Evolutionary conservation across 2,888 invertebrate species (phyloP).

Genomic region (Pachymerium ferrugineum): DNA sequence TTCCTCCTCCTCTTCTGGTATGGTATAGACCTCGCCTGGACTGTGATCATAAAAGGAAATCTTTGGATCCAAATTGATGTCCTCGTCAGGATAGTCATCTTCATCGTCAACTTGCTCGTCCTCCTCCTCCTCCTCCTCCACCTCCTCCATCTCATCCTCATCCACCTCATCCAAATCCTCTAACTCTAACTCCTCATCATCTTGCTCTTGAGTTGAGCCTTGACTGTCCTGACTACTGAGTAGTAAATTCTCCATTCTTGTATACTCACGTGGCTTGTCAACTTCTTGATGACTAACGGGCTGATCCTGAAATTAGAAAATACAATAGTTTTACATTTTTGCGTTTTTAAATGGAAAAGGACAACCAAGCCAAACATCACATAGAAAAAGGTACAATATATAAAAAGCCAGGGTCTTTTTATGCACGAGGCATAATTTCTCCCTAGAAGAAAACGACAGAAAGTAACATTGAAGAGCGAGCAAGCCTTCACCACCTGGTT

Average conservation of each 20-base stretch:
- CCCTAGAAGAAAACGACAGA: background rate
- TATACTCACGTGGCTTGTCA: slow-evolving; percentile 38
- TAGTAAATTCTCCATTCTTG: slow-evolving; percentile 35
- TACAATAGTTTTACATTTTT: background rate
- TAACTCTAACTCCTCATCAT: slow-evolving; percentile 33
- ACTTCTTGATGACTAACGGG: slow-evolving; percentile 30
- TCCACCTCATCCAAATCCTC: slow-evolving; percentile 39
- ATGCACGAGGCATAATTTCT: background rate
- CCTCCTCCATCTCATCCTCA: slow-evolving; percentile 37
- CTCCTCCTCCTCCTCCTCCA: slow-evolving; percentile 37
- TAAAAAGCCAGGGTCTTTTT: background rate
- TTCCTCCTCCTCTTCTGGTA: slow-evolving; percentile 53
- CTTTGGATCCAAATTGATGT: slow-evolving; percentile 33
- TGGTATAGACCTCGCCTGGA: slow-evolving; percentile 53
- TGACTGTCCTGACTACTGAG: slow-evolving; percentile 36
- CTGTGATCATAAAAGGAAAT: slow-evolving; percentile 46
- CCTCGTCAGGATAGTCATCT: background rate
- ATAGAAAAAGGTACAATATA: background rate
- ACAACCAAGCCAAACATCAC: background rate
- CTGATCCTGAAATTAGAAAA: background rate
- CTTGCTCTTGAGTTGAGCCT: slow-evolving; percentile 31
- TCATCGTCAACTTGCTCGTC: slow-evolving; percentile 37
- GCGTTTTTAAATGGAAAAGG: background rate
- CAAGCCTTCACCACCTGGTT: slow-evolving; percentile 6
- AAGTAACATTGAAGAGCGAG: background rate